These are phyloP conservation scores for Orthosia incerta DNA, from an alignment of 2,888 invertebrate species.

Conservation along the genomic window DNA sequence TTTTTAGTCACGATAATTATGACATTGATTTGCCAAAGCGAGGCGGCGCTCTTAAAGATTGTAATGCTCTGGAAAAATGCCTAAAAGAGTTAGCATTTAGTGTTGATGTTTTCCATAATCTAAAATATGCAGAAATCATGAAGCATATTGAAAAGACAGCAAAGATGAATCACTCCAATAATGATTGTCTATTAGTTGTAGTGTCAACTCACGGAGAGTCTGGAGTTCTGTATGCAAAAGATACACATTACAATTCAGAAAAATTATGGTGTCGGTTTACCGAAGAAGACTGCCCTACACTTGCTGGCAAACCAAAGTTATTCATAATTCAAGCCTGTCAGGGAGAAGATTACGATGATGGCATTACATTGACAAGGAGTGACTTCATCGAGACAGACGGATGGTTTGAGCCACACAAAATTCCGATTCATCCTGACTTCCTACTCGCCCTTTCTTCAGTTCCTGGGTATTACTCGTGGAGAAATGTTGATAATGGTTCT, in stretches of 20 bases:
- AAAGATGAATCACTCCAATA: slow-evolving; percentile 94
- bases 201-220: slow-evolving; percentile 97
- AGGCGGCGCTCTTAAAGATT: slow-evolving; percentile 96
- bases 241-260: slow-evolving; percentile 95
- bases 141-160: slow-evolving; percentile 92
- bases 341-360: slow-evolving; percentile 96
- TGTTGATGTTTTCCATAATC: slow-evolving; percentile 93
- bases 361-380: slow-evolving; percentile 90
- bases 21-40: slow-evolving; percentile 93
- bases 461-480: slow-evolving; percentile 98
- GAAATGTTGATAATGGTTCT: slow-evolving; percentile 97
- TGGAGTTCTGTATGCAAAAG: slow-evolving; percentile 96
- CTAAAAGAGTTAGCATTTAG: slow-evolving; percentile 93
- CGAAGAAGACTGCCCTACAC: slow-evolving; percentile 94
- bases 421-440: slow-evolving; percentile 98
- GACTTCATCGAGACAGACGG: slow-evolving; percentile 93
- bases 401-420: slow-evolving; percentile 93
- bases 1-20: slow-evolving; percentile 97
- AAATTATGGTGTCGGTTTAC: slow-evolving; percentile 95
- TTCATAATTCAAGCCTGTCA: slow-evolving; percentile 97
- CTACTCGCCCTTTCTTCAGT: slow-evolving; percentile 99
- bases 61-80: slow-evolving; percentile 93
- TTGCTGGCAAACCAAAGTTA: slow-evolving; percentile 95
- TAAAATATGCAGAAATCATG: slow-evolving; percentile 92
- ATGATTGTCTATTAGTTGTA: slow-evolving; percentile 96